Evolutionary conservation across 1,140 invertebrate genomes (phyloP).

Genomic region (Papilio dardanus): DNA sequence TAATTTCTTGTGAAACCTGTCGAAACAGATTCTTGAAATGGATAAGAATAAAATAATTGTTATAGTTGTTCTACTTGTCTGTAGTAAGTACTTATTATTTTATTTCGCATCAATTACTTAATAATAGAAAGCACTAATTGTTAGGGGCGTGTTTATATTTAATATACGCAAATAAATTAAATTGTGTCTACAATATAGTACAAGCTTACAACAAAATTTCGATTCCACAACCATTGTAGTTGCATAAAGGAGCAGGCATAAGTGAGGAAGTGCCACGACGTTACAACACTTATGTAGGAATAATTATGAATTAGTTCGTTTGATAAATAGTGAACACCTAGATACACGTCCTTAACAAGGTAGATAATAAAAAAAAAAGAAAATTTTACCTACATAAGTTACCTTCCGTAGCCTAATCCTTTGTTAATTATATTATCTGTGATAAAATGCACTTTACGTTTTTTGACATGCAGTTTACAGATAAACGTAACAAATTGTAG

Average conservation of each 20-base stretch:
- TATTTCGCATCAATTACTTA: neutral
- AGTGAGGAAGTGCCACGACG: neutral
- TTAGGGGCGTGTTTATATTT: neutral
- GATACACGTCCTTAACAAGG: no score
- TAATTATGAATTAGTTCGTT: neutral
- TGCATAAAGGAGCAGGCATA: neutral
- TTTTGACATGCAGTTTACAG: neutral
- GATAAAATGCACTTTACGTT: neutral
- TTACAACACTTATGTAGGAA: neutral
- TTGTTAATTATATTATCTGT: no score
- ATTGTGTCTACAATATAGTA: neutral
- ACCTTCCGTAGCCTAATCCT: neutral
- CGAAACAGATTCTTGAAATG: neutral
- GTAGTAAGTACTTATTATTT: constrained; percentile 20
- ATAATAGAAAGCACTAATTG: neutral
- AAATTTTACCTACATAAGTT: no score
- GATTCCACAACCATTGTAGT: no score
- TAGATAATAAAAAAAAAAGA: no score
- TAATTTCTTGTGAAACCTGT: neutral
- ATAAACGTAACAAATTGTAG: neutral
- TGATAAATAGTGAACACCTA: no score
- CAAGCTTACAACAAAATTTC: no score
- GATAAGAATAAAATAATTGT: constrained; percentile 24
- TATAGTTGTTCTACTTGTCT: neutral
- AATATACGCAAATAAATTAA: neutral